Evolutionary conservation across 1,140 invertebrate genomes (phyloP).

Genomic region (Ctenoplectra terminalis): DNA sequence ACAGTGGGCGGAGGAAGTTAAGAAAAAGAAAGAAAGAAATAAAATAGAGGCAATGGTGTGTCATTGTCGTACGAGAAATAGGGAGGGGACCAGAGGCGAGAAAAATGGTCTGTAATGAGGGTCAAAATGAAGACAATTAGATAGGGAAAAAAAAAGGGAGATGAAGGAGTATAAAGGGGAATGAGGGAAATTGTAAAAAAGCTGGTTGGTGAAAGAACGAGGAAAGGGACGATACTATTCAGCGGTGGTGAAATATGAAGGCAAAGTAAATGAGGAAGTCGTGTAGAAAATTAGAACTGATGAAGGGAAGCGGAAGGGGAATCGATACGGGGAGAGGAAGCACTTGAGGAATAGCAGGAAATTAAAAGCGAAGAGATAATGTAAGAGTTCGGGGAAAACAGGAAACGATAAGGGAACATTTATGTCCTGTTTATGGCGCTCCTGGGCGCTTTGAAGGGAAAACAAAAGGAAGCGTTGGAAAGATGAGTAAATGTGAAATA

Average conservation of each 20-base stretch:
- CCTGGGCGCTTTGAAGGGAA: neutral
- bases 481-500: neutral
- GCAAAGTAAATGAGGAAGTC: neutral
- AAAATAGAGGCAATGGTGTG: constrained; percentile 4
- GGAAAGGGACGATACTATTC: neutral
- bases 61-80: neutral
- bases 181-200: too few relatives aligned
- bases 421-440: constrained; percentile 7
- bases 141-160: neutral
- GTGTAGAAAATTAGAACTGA: constrained; percentile 27
- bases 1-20: neutral
- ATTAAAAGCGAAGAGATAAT: neutral
- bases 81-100: neutral
- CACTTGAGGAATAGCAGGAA: constrained; percentile 5
- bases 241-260: neutral
- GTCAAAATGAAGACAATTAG: constrained; percentile 30
- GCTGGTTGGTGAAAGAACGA: neutral
- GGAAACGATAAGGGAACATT: constrained; percentile 7
- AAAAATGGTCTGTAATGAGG: constrained; percentile 27
- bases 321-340: neutral
- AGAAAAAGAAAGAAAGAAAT: too few relatives aligned
- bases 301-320: neutral
- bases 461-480: neutral
- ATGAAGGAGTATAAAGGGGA: too few relatives aligned
- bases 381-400: neutral